Evolutionary conservation across 2,797 vertebrate genomes (phyloP), one percentile per base, ranked within the genome.

Genomic region (Lepilemur ruficaudatus): DNA sequence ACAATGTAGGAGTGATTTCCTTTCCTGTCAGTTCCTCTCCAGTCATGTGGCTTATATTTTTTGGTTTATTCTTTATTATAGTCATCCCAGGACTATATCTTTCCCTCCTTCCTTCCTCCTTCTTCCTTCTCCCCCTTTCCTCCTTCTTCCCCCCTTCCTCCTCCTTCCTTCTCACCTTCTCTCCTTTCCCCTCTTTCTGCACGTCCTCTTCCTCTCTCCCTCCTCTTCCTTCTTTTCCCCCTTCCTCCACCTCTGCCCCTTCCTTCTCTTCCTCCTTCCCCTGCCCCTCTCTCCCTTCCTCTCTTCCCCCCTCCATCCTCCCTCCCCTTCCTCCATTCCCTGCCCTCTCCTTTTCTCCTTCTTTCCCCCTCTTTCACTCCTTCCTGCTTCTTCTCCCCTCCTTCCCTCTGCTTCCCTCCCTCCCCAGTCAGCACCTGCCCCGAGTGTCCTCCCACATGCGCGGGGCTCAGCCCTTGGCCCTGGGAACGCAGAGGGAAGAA

Each of bases 51-150:
- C 18, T 90, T 52, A 32, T 10, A 14, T 48, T 35, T 35, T 22
- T 25, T 10, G 6, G 25, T 52, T 52, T 28, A 15, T 20, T 57
- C 55, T 63, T 85, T 63, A 7, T 65, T 82, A 4, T 59, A 17
- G 20, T 70, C 8, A 3, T 22, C 35, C 9, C 43, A 57, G 11
- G 41, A 10, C 6, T 41, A 18, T 15, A 4, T 86, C 46, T 5
- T 69, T 30, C 1, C 1, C 9, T 18, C 43, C 52, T 63, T n/a
- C 41, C 41, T 72, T 55, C 38, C 18, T 23, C 30, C 14, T 10
- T 4, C 20, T 35, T 8, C 5, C n/a, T 25, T 38, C 11, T 17
- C 7, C 48, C 9, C 3, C 22, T 11, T 18, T 23, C 11, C 3
- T 22, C 5, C 9, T 22, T 4, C 22, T 17, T 1, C 30, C 3